phyloP scores from a whole-genome alignment of 2,888 invertebrate genomes.

The Lithophane semibrunnea region DNA sequence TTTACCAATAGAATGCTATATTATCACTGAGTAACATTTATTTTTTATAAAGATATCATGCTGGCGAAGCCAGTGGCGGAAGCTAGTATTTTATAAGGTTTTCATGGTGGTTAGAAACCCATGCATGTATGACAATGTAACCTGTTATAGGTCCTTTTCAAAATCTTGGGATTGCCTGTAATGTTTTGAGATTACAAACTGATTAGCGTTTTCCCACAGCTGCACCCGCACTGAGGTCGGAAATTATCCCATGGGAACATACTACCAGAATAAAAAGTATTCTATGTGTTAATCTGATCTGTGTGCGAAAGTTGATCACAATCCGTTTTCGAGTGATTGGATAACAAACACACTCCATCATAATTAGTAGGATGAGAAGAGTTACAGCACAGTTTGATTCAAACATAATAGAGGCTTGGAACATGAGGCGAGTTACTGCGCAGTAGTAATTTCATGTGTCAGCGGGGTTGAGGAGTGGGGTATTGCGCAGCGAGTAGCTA shows the following conservation, averaged over 20 bases:
- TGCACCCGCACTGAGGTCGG: rapidly evolving
- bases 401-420: too few relatives aligned
- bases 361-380: neutral
- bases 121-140: neutral
- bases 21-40: too few relatives aligned
- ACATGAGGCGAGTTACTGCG: too few relatives aligned
- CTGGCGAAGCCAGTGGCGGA: too few relatives aligned
- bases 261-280: neutral
- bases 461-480: too few relatives aligned
- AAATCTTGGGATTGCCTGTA: neutral
- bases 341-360: neutral
- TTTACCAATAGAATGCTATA: too few relatives aligned
- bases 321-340: neutral
- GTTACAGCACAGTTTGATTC: neutral
- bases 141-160: neutral
- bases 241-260: neutral
- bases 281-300: neutral
- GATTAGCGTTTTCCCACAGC: neutral
- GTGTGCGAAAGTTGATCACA: neutral
- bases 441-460: too few relatives aligned
- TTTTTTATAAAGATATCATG: too few relatives aligned
- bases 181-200: neutral
- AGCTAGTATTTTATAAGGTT: neutral
- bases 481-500: too few relatives aligned
- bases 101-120: neutral